Evolutionary conservation across 2,888 invertebrate species (phyloP).

Genomic region (Cryptophagus acutangulus): DNA sequence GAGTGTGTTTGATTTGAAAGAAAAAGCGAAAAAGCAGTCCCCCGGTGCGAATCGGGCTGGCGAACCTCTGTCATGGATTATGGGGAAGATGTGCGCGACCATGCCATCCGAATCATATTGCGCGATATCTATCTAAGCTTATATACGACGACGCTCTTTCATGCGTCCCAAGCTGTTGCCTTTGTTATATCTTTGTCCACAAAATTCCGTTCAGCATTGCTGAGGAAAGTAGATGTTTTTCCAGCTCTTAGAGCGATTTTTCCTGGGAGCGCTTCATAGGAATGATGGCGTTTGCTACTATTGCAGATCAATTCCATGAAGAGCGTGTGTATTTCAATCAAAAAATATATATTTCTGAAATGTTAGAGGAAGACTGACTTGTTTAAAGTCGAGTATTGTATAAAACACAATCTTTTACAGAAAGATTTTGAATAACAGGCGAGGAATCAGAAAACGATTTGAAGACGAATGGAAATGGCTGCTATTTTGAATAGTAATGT

Average conservation of each 20-base stretch:
- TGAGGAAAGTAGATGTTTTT: constrained; percentile 1
- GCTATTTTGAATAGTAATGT: too few relatives aligned
- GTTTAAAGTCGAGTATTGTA: constrained; percentile 36
- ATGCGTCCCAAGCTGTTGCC: constrained; percentile 38
- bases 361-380: constrained; percentile 37
- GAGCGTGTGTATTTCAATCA: constrained; percentile 43
- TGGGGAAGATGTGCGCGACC: constrained; percentile 39
- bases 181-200: constrained; percentile 36
- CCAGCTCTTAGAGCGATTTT: constrained; percentile 3
- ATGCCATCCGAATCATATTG: constrained; percentile 45
- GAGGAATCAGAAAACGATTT: constrained; percentile 20
- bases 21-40: too few relatives aligned
- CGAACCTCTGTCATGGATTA: constrained; percentile 42
- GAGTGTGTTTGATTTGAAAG: constrained; percentile 31
- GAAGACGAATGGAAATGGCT: too few relatives aligned
- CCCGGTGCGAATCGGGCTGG: constrained; percentile 39
- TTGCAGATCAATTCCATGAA: constrained; percentile 39
- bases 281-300: constrained; percentile 19
- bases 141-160: constrained; percentile 38
- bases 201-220: constrained; percentile 6
- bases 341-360: constrained; percentile 42
- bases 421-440: constrained; percentile 23
- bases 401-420: constrained; percentile 39
- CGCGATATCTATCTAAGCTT: constrained; percentile 43
- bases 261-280: constrained; percentile 18